Evolutionary conservation across 1,140 invertebrate genomes (phyloP).

Genomic region (Gonatopus flavifemur): DNA sequence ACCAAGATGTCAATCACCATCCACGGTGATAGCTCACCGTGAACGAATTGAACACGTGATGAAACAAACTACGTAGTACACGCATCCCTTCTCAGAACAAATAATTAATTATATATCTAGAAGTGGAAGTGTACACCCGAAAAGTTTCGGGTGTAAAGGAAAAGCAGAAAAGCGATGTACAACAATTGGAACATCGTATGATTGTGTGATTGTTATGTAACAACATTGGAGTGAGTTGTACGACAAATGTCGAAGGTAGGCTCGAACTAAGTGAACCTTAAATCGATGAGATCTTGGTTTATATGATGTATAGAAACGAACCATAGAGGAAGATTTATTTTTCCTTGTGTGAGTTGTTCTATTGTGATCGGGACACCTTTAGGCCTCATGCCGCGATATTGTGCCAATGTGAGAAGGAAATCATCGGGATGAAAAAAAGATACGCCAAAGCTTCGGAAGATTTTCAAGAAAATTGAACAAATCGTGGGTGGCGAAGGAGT

Average conservation of each 20-base stretch:
- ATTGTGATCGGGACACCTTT: conserved; percentile 49
- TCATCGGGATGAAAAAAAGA: conserved; percentile 21
- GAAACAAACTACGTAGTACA: too few relatives aligned
- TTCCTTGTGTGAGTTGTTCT: conserved; percentile 29
- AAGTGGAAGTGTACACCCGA: too few relatives aligned
- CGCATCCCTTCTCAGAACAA: too few relatives aligned
- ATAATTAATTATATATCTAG: too few relatives aligned
- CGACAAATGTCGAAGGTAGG: conserved; percentile 53
- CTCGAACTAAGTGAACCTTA: conserved; percentile 56
- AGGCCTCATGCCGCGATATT: conserved; percentile 55
- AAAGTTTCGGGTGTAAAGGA: too few relatives aligned
- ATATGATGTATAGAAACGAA: too few relatives aligned
- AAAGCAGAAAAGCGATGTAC: too few relatives aligned
- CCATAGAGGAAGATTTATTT: conserved; percentile 22
- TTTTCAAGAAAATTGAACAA: conserved; percentile 35
- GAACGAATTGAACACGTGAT: too few relatives aligned
- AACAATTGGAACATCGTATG: conserved; percentile 27
- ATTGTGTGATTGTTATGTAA: conserved; percentile 51
- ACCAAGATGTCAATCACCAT: too few relatives aligned
- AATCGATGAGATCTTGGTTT: conserved; percentile 42
- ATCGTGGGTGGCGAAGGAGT: conserved; percentile 51
- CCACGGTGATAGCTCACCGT: too few relatives aligned
- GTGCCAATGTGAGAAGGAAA: conserved; percentile 36
- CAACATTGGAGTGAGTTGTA: conserved; percentile 54
- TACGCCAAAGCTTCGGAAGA: too few relatives aligned